Percentiles rank a stretch among this genome's conserved stretches.
phyloP scores from a whole-genome alignment of 2,797 vertebrate genomes.

The Manis pentadactyla region DNA sequence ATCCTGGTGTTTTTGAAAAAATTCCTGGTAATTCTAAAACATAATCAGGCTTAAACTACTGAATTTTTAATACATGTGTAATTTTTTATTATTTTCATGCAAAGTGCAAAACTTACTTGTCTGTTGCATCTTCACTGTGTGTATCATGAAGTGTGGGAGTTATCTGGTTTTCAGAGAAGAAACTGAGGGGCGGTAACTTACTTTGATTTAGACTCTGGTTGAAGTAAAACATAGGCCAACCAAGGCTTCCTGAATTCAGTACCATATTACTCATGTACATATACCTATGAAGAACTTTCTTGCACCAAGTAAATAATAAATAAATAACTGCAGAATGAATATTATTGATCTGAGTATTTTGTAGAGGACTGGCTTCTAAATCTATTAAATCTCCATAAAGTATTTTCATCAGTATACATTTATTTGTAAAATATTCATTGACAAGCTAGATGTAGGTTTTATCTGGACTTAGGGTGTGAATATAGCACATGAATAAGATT shows the following conservation, averaged over 20 bases:
- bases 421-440: slow-evolving; percentile 31
- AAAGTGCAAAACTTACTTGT: not conserved
- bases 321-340: not conserved
- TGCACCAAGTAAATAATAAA: not conserved
- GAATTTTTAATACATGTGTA: not conserved
- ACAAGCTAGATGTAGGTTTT: slow-evolving; percentile 36
- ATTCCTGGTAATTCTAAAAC: not conserved
- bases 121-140: not conserved
- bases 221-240: not conserved
- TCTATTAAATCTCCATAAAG: slow-evolving; percentile 1
- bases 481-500: not conserved
- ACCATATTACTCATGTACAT: not conserved
- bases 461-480: not conserved
- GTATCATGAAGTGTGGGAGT: not conserved
- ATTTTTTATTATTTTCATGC: slow-evolving; percentile 1
- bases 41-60: not conserved
- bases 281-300: not conserved
- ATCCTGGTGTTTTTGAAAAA: not conserved
- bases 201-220: not conserved
- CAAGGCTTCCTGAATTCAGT: not conserved
- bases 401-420: not conserved
- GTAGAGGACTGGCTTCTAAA: not conserved
- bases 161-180: slow-evolving; percentile 38
- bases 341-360: slow-evolving; percentile 43
- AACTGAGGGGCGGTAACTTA: not conserved